Conservation (phyloP, 2,113 vertebrate species). For the Cercocebus atys region DNA sequence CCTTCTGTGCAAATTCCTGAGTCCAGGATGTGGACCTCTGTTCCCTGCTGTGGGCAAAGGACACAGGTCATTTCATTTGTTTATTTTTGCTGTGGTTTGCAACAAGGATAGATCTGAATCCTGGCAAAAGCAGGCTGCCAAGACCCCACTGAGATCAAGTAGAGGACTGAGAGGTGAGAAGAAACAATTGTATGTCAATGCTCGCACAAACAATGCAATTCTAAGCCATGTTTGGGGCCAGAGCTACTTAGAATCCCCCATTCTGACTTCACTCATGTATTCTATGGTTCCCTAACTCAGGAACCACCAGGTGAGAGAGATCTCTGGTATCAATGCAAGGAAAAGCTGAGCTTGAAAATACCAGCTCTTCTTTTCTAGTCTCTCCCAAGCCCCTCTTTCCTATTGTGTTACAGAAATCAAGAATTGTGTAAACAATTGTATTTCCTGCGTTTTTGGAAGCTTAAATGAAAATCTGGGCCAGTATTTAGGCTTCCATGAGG, state of each 20-base stretch:
- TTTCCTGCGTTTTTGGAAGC: background rate
- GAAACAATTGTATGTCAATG: background rate
- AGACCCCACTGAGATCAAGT: rapidly evolving
- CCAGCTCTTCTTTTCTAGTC: background rate
- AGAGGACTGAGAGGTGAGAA: background rate
- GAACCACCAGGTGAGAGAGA: background rate
- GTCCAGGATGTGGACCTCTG: background rate
- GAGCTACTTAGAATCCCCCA: background rate
- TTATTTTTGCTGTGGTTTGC: background rate
- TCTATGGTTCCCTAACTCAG: background rate
- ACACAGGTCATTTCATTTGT: background rate
- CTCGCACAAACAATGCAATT: background rate
- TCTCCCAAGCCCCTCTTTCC: background rate
- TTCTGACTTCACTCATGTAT: background rate
- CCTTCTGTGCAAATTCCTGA: background rate
- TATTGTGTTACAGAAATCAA: background rate
- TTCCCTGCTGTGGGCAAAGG: background rate
- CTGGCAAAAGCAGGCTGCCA: background rate
- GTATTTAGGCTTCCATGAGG: background rate
- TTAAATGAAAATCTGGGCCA: background rate
- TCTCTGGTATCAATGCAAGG: background rate
- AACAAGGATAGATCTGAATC: background rate
- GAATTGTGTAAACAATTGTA: background rate
- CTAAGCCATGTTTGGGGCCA: background rate
- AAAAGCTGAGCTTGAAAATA: background rate